A percentile compares a stretch with the other conserved stretches of the same genome.
These are phyloP conservation scores for Vanessa cardui DNA, from an alignment of 2,888 invertebrate genomes.

Conservation along the genomic window DNA sequence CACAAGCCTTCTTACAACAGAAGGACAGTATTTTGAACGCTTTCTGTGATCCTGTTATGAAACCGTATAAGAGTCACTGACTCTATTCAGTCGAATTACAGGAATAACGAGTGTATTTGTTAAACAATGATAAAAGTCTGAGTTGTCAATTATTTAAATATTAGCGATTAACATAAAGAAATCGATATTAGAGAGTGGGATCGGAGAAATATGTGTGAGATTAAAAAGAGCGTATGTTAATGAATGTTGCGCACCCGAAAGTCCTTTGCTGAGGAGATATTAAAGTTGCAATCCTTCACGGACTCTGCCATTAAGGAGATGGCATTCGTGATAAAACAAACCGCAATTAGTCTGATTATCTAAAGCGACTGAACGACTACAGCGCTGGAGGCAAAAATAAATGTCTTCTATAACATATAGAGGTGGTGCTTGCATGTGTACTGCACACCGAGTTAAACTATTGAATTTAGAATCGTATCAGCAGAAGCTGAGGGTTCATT, in stretches of 20 bases:
- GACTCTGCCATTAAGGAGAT: constrained; percentile 13
- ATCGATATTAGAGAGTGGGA: too few relatives aligned
- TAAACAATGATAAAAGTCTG: too few relatives aligned
- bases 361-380: neutral
- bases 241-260: neutral
- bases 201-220: neutral
- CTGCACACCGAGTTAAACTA: too few relatives aligned
- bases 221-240: neutral
- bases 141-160: neutral
- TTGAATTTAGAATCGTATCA: too few relatives aligned
- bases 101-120: too few relatives aligned
- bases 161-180: neutral
- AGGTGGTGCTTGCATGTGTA: too few relatives aligned
- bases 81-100: too few relatives aligned
- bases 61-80: too few relatives aligned
- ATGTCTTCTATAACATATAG: neutral
- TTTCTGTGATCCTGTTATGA: too few relatives aligned
- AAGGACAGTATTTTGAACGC: too few relatives aligned
- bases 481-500: too few relatives aligned
- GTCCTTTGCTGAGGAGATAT: neutral
- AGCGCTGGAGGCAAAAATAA: neutral
- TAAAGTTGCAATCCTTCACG: constrained; percentile 16
- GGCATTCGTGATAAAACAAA: constrained; percentile 15
- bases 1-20: too few relatives aligned
- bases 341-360: constrained; percentile 25